Base-by-base conservation (phyloP, 23 tunicate species). In the Trididemnum miniatum region DNA sequence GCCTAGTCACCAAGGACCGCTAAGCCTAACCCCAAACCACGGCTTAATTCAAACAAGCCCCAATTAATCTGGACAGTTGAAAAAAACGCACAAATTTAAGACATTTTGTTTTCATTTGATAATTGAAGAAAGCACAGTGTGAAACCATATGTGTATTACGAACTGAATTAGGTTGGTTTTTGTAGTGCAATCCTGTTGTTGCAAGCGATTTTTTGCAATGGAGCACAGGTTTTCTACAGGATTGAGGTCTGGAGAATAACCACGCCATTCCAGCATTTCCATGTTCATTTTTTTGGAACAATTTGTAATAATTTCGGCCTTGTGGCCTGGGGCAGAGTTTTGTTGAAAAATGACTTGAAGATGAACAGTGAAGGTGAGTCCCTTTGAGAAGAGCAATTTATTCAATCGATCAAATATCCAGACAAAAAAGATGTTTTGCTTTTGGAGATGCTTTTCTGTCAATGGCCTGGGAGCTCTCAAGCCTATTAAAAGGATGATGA, bases 391-490 rank as follows among this genome's bases (percentile, higher is more conserved):
- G 28, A 62, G 69, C 27, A 23, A 24, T 62, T 62, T 62, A 27
- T 62, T 62, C 69, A 62, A 62, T 62, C 27, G 27, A 7, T 62
- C 20, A 62, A 49, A 18, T 18, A 49, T 49, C 57, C 57, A 49
- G 12, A 49, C 57, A 49, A 49, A 49, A 49, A 49, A 18, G n/a
- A n/a, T n/a, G 69, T 49, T 49, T 18, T 30, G 37, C 38, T 67
- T 67, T 67, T 67, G 75, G 75, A 38, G 75, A 67, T 67, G 75
- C 75, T 67, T 67, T 67, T 67, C 75, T 67, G 75, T 67, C 7
- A 67, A 67, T 67, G 75, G 38, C 75, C 75, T 9, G 31, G 38
- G 75, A 67, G 38, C 75, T 12, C 75, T 67, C 32, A 38, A 12
- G 75, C 75, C 75, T 67, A 67, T 67, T 32, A 38, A 67, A 38